Percentiles rank a stretch among this genome's conserved stretches.
phyloP scores from a whole-genome alignment of 2,797 vertebrate genomes.

The Micropoecilia bifurca region DNA sequence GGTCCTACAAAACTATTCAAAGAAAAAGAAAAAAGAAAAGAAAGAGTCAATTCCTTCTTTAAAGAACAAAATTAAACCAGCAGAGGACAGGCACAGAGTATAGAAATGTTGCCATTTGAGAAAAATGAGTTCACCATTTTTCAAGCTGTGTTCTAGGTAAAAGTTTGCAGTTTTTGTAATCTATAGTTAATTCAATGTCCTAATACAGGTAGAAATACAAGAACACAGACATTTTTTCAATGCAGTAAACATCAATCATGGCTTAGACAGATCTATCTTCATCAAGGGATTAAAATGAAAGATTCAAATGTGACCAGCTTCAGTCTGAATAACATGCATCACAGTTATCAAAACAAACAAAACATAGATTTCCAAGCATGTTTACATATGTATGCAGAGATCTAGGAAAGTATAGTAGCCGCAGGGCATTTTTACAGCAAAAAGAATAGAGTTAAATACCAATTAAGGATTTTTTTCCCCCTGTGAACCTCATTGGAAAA shows the following conservation, averaged over 20 bases:
- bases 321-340: not conserved
- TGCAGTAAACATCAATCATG: not conserved
- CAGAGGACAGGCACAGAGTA: not conserved
- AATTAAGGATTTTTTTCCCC: slow-evolving; percentile 61
- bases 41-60: not conserved
- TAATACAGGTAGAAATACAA: not conserved
- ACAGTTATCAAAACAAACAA: slow-evolving; percentile 9
- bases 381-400: slow-evolving; percentile 11
- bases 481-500: slow-evolving; percentile 59
- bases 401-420: slow-evolving; percentile 20
- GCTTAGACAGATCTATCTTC: not conserved
- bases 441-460: slow-evolving; percentile 62
- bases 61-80: not conserved
- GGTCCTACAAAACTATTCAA: not conserved
- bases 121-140: not conserved
- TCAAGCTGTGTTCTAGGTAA: too few species aligned
- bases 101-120: not conserved
- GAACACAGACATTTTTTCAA: not conserved
- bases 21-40: not conserved
- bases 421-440: slow-evolving; percentile 36
- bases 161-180: not conserved
- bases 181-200: not conserved
- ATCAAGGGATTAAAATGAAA: not conserved
- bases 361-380: slow-evolving; percentile 3
- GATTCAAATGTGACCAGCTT: slow-evolving; percentile 3